phyloP scores from a whole-genome alignment of 2,888 invertebrate genomes.

The Smittia aterrima region DNA sequence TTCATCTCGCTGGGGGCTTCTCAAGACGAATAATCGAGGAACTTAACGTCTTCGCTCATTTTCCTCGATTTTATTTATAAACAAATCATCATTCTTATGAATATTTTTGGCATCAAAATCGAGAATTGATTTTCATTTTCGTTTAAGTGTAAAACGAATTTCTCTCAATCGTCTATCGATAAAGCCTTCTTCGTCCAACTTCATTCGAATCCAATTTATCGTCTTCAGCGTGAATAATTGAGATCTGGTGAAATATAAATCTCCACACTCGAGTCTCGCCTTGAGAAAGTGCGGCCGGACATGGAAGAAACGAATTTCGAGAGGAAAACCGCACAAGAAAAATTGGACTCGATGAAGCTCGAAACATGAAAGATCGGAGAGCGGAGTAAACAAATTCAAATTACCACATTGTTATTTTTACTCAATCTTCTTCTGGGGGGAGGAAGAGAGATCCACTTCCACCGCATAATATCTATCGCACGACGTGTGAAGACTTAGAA shows the following conservation, averaged over 20 bases:
- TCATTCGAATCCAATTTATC: too few relatives aligned
- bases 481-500: neutral
- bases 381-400: constrained; percentile 22
- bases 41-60: neutral
- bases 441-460: neutral
- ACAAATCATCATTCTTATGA: constrained; percentile 31
- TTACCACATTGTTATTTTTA: constrained; percentile 26
- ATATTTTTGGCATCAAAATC: too few relatives aligned
- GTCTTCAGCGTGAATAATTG: neutral
- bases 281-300: neutral
- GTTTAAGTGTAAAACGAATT: too few relatives aligned
- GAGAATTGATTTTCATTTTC: neutral
- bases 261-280: neutral
- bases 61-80: constrained; percentile 19
- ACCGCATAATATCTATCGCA: neutral
- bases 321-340: too few relatives aligned
- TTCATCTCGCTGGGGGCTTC: too few relatives aligned
- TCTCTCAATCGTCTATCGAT: too few relatives aligned
- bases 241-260: constrained; percentile 3
- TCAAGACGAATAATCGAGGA: too few relatives aligned
- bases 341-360: too few relatives aligned
- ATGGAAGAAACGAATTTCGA: too few relatives aligned
- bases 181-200: too few relatives aligned
- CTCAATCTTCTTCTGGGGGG: neutral
- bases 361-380: neutral